These are phyloP conservation scores for Lophotis ruficrista DNA, from an alignment of 2,113 vertebrate genomes.

Conservation along the genomic window DNA sequence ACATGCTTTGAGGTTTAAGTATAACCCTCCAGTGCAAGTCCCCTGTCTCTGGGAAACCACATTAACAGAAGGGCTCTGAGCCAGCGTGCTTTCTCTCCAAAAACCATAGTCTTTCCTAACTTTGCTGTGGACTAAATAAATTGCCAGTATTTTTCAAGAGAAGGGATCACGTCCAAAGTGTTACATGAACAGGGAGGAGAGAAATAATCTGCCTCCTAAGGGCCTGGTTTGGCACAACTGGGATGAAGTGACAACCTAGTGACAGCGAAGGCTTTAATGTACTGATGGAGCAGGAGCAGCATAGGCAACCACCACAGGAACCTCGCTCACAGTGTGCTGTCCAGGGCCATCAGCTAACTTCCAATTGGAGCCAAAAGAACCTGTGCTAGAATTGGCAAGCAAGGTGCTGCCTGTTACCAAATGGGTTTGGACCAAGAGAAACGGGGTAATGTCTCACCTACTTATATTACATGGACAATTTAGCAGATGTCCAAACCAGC, in stretches of 20 bases:
- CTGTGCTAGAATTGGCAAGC: not conserved
- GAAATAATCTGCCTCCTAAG: not conserved
- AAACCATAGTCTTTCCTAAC: not conserved
- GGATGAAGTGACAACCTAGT: not conserved
- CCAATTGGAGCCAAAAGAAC: not conserved
- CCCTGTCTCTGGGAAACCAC: not conserved
- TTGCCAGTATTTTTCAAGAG: not conserved
- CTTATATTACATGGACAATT: not conserved
- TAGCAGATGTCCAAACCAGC: not conserved
- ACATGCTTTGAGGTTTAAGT: not conserved
- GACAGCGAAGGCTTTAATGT: not conserved
- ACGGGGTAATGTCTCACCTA: not conserved
- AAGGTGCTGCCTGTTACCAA: not conserved
- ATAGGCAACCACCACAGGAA: not conserved
- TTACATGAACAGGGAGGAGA: not conserved
- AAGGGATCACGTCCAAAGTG: not conserved
- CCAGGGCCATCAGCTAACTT: not conserved
- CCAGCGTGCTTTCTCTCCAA: not conserved
- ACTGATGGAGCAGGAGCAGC: not conserved
- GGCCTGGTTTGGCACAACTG: not conserved
- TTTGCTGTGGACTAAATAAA: not conserved
- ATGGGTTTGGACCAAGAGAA: not conserved
- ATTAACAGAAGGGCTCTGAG: not conserved
- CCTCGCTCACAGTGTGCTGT: not conserved
- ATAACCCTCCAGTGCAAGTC: not conserved